Evolutionary conservation across 37 sponge, comb jelly and placozoan species (phyloP).

Genomic region (Crambe crambe): DNA sequence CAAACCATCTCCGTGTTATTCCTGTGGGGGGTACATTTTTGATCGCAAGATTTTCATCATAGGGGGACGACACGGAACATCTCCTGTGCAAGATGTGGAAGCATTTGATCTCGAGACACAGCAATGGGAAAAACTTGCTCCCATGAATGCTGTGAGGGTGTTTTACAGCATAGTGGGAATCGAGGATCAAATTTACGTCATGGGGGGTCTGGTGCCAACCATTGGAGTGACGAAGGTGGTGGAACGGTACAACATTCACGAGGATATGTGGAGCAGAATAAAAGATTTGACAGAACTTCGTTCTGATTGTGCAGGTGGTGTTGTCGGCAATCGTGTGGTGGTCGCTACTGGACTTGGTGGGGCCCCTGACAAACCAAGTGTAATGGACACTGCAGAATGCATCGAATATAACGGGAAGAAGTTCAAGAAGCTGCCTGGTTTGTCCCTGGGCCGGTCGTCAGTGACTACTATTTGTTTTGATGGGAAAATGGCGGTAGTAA

Average conservation of each 20-base stretch:
- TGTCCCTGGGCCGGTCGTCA: conserved; percentile 42
- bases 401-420: conserved; percentile 22
- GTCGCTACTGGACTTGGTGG: conserved; percentile 56
- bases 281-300: conserved; percentile 46
- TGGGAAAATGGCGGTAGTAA: conserved; percentile 54
- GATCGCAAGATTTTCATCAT: conserved; percentile 65
- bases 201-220: conserved; percentile 70
- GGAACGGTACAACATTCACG: conserved; percentile 60
- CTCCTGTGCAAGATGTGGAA: conserved; percentile 45
- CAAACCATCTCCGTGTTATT: conserved; percentile 54
- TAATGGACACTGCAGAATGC: conserved; percentile 43
- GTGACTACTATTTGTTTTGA: conserved; percentile 40
- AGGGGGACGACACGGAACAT: conserved; percentile 57
- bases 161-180: conserved; percentile 66
- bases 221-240: conserved; percentile 56
- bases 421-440: conserved; percentile 43
- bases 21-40: conserved; percentile 46
- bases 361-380: conserved; percentile 1
- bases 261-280: conserved; percentile 52
- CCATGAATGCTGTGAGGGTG: conserved; percentile 38
- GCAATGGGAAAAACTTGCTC: conserved; percentile 68
- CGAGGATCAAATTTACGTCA: conserved; percentile 55
- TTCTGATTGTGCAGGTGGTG: conserved; percentile 57
- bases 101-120: conserved; percentile 68
- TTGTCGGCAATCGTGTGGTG: conserved; percentile 60